A percentile compares a stretch with the other conserved stretches of the same genome.
Evolutionary conservation across 2,888 invertebrate species (phyloP).

Genomic region (Drosophila phalerata): DNA sequence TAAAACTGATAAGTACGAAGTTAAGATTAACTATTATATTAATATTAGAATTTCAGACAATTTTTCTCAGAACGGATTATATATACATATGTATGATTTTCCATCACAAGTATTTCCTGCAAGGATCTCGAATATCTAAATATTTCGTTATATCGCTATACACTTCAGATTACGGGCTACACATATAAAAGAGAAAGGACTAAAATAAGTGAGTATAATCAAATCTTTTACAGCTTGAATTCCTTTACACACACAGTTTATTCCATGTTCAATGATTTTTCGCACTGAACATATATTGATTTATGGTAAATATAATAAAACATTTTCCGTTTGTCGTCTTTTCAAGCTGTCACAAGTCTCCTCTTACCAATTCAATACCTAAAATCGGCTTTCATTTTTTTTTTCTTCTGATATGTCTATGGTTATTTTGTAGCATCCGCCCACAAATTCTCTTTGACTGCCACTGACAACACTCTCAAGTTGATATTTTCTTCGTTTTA

Average conservation of each 20-base stretch:
- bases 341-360: conserved; percentile 15
- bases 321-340: conserved; percentile 14
- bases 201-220: neutral
- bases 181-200: no score
- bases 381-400: conserved; percentile 32
- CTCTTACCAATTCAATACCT: conserved; percentile 26
- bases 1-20: no score
- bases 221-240: neutral
- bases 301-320: conserved; percentile 34
- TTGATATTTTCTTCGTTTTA: conserved; percentile 3
- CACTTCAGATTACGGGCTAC: no score
- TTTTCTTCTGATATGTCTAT: conserved; percentile 2
- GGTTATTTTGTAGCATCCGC: conserved; percentile 9
- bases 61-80: no score
- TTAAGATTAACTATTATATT: no score
- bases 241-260: neutral
- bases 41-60: no score
- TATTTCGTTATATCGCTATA: no score
- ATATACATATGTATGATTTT: no score
- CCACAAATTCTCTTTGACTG: conserved; percentile 16
- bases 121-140: no score
- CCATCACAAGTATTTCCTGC: no score
- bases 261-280: conserved; percentile 1
- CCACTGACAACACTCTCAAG: conserved; percentile 1
- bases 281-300: conserved; percentile 22